These are phyloP conservation scores for Leptopilina boulardi DNA, from an alignment of 1,140 invertebrate genomes.

Conservation along the genomic window DNA sequence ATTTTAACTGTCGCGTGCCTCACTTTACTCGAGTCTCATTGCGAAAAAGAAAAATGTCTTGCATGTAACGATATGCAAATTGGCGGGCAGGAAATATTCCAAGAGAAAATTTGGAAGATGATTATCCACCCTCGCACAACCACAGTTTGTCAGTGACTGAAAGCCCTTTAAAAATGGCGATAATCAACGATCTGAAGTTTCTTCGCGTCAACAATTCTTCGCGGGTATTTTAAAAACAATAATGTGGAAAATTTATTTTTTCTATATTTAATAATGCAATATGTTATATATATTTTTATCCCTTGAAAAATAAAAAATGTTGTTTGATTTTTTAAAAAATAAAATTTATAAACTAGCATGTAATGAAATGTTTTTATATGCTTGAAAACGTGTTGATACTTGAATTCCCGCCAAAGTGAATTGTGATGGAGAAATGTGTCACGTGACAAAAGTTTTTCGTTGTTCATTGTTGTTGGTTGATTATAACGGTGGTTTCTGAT, in stretches of 20 bases:
- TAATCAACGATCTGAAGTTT: conserved; percentile 7
- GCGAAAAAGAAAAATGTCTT: not conserved
- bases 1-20: not conserved
- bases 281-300: not conserved
- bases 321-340: not conserved
- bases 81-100: conserved; percentile 6
- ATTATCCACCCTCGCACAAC: not conserved
- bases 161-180: conserved; percentile 32
- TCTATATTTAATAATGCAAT: not conserved
- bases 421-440: not conserved
- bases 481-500: conserved; percentile 24
- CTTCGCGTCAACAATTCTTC: not conserved
- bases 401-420: conserved; percentile 9
- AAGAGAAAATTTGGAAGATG: not conserved
- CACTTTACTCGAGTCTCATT: conserved; percentile 9
- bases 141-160: conserved; percentile 25
- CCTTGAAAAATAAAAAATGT: not conserved
- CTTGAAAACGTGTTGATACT: not conserved
- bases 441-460: not conserved
- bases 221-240: not conserved
- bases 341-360: not conserved
- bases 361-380: too few relatives aligned
- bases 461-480: not conserved
- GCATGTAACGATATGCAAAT: not conserved
- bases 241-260: not conserved